Evolutionary conservation across 2,113 vertebrate genomes (phyloP), one percentile per base, ranked within the genome.

Genomic region (Mystacornis crossleyi): DNA sequence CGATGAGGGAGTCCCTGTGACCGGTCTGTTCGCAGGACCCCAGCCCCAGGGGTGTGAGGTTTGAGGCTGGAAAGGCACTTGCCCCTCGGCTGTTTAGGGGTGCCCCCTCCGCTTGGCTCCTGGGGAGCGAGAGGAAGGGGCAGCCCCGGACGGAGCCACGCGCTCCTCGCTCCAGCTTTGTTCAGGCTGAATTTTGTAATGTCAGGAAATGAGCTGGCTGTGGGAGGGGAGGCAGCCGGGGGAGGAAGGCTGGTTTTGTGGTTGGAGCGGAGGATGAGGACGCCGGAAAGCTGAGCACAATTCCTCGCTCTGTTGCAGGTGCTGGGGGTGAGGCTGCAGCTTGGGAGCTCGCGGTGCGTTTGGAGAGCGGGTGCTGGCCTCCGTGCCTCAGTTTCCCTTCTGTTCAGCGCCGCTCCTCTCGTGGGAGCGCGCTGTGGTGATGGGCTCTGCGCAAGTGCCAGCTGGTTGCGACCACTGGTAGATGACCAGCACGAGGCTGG

Each of bases 161-260:
- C 28, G 8, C 42, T 94, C 60, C 69, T 24, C 5, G 5, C 86
- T 71, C 77, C 3, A 0, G n/a, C 81, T 92, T 89, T 57, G 88
- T 87, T 92, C 60, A 1, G 82, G 38, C 78, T 79, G 93, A n/a
- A 23, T 96, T 93, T 88, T 92, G 93, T 92, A 87, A 93, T 28
- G 70, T 50, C 94, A 95, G 96, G 96, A 96, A 96, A 74, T 96
- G 96, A 96, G 94, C 79, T 95, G 96, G 94, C 93, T 12, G 81
- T 69, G 94, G 94, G 90, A 85, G 93, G 96, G 81, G 81, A 80
- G 78, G 86, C 64, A 67, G 91, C 64, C 15, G 33, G 94, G 47
- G 89, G 90, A 74, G 93, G 89, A 90, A 95, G 93, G 81, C 85
- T 93, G 96, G 72, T n/a, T 85, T 88, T 81, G 81, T 67, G 94